phyloP scores from a whole-genome alignment of 2,113 vertebrate species.

The Okapia johnstoni region DNA sequence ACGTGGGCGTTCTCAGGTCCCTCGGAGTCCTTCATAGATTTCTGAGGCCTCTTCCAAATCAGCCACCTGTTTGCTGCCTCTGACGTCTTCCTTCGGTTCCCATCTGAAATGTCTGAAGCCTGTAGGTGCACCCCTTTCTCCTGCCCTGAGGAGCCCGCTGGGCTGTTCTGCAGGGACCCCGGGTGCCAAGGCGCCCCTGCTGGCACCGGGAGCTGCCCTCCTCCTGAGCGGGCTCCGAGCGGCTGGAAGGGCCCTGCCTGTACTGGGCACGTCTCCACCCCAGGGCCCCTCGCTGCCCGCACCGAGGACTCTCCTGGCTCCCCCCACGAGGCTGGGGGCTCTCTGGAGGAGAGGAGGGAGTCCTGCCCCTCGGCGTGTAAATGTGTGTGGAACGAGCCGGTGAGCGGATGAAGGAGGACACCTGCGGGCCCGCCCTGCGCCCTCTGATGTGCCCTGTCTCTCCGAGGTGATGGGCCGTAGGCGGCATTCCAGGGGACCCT shows the following conservation, averaged over 20 bases:
- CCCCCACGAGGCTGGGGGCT: not conserved
- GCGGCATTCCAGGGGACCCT: not conserved
- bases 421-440: rapidly evolving
- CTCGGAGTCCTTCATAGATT: not conserved
- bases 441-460: not conserved
- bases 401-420: not conserved
- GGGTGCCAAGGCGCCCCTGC: not conserved
- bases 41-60: not conserved
- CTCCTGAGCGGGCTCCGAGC: not conserved
- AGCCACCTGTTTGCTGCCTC: not conserved
- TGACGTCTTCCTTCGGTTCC: not conserved
- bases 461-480: not conserved
- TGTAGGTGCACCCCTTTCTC: not conserved
- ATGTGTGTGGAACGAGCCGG: rapidly evolving
- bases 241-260: not conserved
- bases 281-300: not conserved
- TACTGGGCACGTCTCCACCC: rapidly evolving
- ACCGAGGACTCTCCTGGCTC: not conserved
- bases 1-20: not conserved
- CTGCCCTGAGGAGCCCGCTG: not conserved
- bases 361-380: not conserved
- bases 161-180: not conserved
- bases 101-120: not conserved
- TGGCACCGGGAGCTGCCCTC: not conserved
- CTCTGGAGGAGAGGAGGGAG: not conserved